Evolutionary conservation across 2,797 vertebrate species (phyloP), one percentile per base, ranked within the genome.

Genomic region (Sebastes hubbsi): DNA sequence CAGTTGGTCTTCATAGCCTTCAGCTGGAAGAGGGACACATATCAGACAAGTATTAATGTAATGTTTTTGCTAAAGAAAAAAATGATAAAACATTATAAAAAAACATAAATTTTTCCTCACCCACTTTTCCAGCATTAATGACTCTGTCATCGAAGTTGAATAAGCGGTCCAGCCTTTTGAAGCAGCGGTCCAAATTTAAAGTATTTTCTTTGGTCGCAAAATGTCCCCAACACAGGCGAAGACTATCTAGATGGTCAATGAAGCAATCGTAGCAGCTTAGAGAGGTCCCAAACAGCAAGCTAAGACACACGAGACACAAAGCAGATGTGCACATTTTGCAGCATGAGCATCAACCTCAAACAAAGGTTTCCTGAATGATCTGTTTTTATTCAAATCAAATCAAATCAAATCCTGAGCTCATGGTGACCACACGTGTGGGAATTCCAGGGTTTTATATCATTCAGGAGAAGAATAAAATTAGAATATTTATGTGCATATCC

Each of bases 201-300:
- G 93, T 11, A 2, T 90, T 77, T 62, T 81, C 0, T 11, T 85
- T 1, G 1, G 77, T 84, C 60, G 88, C 16, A 42, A 0, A 65
- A 92, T 10, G 77, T 93, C 95, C 92, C 90, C 46, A 82, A 29
- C 95, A 96, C 65, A 96, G 78, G 6, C 72, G 82, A 8, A 18
- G 0, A 46, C 86, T 90, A 64, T 88, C 84, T 1, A 66, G 0
- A 27, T 67, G 1, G 3, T 82, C 61, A 5, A 95, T 72, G 6
- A 96, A 94, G 82, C 96, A 96, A 25, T 87, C 63, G 46, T 87
- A 95, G 86, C 96, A 96, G 88, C 88, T 70, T 0, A 82, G 81
- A 78, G 81, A 83, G 18, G 67, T 52, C 58, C 52, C 25, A 10
- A 90, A 66, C 64, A 91, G 63, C 69, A 86, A 60, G 84, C 87